Conservation (phyloP, 2,113 vertebrate genomes). For the Paraplagusia blochii region DNA sequence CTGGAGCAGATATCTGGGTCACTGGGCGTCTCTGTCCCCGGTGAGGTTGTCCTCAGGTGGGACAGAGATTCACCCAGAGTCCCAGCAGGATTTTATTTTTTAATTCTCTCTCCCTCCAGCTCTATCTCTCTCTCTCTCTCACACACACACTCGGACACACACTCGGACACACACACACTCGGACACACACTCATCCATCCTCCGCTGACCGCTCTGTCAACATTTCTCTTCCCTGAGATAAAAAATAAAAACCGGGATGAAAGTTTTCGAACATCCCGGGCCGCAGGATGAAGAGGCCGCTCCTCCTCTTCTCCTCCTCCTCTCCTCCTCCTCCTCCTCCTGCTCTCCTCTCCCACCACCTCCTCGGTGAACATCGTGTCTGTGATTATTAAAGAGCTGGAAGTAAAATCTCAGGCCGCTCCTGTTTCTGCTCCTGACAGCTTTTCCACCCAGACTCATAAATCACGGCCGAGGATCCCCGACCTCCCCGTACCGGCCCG, state of each 20-base stretch:
- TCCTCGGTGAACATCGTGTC: background rate
- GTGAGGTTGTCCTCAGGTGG: constrained; percentile 24
- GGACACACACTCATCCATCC: constrained; percentile 15
- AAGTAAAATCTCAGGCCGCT: constrained; percentile 81
- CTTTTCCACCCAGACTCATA: constrained; percentile 76
- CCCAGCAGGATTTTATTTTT: too few species aligned
- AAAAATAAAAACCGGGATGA: constrained; percentile 10
- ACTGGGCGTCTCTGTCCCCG: constrained; percentile 1
- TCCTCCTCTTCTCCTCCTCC: constrained; percentile 55
- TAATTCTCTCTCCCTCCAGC: background rate
- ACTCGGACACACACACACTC: background rate
- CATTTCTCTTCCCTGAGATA: background rate
- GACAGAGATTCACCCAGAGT: too few species aligned
- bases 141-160: background rate
- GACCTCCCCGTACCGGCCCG: constrained; percentile 66
- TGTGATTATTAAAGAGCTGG: constrained; percentile 77
- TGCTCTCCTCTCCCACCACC: too few species aligned
- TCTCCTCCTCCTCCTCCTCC: constrained; percentile 45
- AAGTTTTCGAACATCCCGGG: constrained; percentile 6
- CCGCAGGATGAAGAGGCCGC: constrained; percentile 4
- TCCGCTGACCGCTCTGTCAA: background rate
- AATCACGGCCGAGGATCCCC: constrained; percentile 78
- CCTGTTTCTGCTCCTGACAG: constrained; percentile 71
- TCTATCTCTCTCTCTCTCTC: too few species aligned
- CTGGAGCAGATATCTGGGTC: constrained; percentile 19